A percentile compares a stretch with the other conserved stretches of the same genome.
Evolutionary conservation across 2,113 vertebrate genomes (phyloP).

Genomic region (Phyllostomus discolor): DNA sequence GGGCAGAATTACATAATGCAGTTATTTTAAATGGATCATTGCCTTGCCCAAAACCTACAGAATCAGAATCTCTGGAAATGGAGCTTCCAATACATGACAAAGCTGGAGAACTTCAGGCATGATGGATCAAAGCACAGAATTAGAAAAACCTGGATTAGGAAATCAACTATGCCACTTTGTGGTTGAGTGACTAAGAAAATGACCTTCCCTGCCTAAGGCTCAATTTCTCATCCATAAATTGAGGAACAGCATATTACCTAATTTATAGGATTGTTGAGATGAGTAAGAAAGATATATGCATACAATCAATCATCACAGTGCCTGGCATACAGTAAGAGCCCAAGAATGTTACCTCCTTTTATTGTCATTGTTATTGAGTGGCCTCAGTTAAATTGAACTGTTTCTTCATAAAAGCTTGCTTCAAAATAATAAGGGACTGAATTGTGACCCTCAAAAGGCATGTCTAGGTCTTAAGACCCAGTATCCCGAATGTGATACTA

Average conservation of each 20-base stretch:
- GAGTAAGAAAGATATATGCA: neutral
- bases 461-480: neutral
- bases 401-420: neutral
- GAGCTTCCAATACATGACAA: neutral
- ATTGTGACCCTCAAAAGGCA: fast-evolving
- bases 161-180: neutral
- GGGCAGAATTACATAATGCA: conserved; percentile 25
- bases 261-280: neutral
- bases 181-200: neutral
- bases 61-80: neutral
- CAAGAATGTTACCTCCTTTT: neutral
- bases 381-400: neutral
- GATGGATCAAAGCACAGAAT: neutral
- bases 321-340: neutral
- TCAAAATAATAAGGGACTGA: neutral
- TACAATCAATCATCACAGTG: neutral
- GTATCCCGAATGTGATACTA: neutral
- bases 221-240: neutral
- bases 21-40: conserved; percentile 36
- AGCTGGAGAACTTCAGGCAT: neutral
- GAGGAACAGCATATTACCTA: neutral
- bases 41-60: neutral
- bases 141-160: neutral
- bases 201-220: neutral
- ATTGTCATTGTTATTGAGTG: neutral